Evolutionary conservation across 2,797 vertebrate genomes (phyloP).

Genomic region (Malurus splendens): DNA sequence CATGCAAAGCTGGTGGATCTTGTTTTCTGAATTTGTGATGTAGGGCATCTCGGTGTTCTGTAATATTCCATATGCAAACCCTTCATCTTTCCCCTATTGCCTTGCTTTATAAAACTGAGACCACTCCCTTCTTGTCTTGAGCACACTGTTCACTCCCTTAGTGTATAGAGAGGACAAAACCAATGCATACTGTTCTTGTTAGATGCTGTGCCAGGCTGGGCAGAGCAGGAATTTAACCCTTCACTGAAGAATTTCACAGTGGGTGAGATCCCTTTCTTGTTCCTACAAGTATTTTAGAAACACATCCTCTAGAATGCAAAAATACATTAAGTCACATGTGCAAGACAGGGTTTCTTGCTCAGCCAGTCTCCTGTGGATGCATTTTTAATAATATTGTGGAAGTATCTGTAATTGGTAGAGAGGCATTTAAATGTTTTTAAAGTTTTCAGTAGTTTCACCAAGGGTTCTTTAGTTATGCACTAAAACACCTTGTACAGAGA

Average conservation of each 20-base stretch:
- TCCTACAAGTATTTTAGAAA: not conserved
- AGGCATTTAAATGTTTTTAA: not conserved
- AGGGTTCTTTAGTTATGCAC: not conserved
- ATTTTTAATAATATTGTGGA: not conserved
- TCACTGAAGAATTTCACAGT: not conserved
- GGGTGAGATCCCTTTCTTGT: not conserved
- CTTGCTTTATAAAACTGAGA: not conserved
- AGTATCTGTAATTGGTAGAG: not conserved
- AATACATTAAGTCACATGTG: not conserved
- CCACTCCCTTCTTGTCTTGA: not conserved
- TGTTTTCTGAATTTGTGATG: not conserved
- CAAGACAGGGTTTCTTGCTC: not conserved
- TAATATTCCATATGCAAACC: not conserved
- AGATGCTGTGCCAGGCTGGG: not conserved
- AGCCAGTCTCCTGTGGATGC: not conserved
- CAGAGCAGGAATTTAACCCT: not conserved
- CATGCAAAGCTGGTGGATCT: not conserved
- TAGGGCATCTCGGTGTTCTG: not conserved
- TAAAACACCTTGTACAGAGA: not conserved
- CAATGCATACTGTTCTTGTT: not conserved
- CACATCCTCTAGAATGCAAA: not conserved
- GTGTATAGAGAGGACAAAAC: not conserved
- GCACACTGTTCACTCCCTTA: not conserved
- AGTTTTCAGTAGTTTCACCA: not conserved
- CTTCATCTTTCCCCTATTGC: not conserved